Base-by-base conservation (phyloP, 2,797 vertebrate species). In the Muscicapa striata region DNA sequence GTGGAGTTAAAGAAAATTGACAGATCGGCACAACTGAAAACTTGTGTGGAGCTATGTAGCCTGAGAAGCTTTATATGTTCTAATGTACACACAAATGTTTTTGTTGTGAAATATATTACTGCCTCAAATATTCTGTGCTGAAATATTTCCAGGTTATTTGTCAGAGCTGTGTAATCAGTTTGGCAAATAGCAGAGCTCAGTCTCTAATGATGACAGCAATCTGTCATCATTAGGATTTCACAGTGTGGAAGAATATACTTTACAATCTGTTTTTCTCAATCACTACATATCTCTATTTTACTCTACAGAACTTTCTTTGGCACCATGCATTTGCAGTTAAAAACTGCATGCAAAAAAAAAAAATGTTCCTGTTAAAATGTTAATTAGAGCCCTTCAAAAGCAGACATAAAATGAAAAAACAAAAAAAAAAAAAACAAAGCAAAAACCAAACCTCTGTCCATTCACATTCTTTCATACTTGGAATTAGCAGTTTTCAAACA, bases 121-220 rank as follows among this genome's bases (percentile, higher is more conserved):
- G 26, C 43, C 34, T 92, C 84, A 89, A 83, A 92, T 91, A 91
- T 59, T 93, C 46, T 64, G 27, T 67, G 34, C 38, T 90, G 72
- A 96, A 94, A 83, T 85, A 85, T 72, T 89, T 93, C 80, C 84
- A 92, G 64, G 13, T 83, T 94, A 74, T 87, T 89, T 94, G 74
- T 95, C 88, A 89, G 90, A 83, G 77, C 52, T 82, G 73, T 87
- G 94, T 87, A 92, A 92, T 92, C 61, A 92, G 92, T 92, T 87
- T 94, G 90, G 93, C 95, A 94, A 94, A 94, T 92, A 94, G 83
- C 40, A 88, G 86, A 95, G 34, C 68, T 83, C 77, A 79, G 54
- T 70, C 57, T 92, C 70, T 94, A 92, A 95, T 96, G 94, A 93
- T 93, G 93, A 93, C 86, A 95, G 90, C 90, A 95, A 94, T 90